Evolutionary conservation across 2,113 vertebrate genomes (phyloP), one percentile per base, ranked within the genome.

Genomic region (Gobio gobio): DNA sequence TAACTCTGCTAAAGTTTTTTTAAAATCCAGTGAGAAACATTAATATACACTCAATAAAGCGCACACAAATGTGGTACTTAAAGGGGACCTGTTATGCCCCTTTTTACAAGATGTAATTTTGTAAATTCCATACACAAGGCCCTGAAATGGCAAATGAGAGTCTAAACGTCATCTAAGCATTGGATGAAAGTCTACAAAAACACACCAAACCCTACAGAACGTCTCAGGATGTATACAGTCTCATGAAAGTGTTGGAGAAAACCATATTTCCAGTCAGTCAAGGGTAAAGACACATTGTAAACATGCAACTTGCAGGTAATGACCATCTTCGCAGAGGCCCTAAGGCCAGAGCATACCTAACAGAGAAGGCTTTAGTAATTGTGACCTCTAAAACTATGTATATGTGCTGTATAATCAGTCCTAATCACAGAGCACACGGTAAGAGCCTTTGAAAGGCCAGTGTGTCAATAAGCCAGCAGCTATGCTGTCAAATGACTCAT

Each of bases 401-500:
- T 20, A 9, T 64, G 24, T 20, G 40, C 43, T 20, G 13, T 26
- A 45, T 16, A 79, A 47, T 16, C 36, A 63, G 10, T 43, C 18
- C 16, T 56, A 77, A 51, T 26, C 47, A 61, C 56, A 1, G 56
- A 79, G 58, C 58, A 79, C 78, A 63, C 2, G 13, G 61, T 33
- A 81, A 66, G 4, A 51, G n/a, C 16, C 24, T 47, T 9, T 81
- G 24, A 66, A 66, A 80, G 24, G 59, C 59, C 12, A 10, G 10
- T 59, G 33, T 80, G 36, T 63, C 58, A 63, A 63, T 47, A 45
- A 81, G 40, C 59, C 61, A 51, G 59, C 33, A 33, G 61, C 51
- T 54, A 82, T 51, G 24, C 45, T 83, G n/a, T 66, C 9, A 26
- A 86, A 78, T 56, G 4, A 12, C 78, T 86, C 78, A n/a, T 59